A percentile compares a stretch with the other conserved stretches of the same genome.
phyloP scores from a whole-genome alignment of 2,888 invertebrate genomes.

The Eupithecia subumbrata region DNA sequence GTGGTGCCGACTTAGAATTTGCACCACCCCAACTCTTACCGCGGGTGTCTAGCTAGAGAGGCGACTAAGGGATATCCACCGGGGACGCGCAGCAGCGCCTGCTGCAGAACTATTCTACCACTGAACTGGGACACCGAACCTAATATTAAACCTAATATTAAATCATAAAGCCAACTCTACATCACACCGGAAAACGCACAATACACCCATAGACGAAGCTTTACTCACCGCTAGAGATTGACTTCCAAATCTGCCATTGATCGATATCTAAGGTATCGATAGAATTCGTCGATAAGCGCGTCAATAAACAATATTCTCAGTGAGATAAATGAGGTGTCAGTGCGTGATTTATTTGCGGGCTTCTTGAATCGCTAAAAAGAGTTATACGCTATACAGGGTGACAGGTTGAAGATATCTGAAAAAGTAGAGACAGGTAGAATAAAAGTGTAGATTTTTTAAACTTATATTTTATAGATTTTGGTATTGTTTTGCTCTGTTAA shows the following conservation, averaged over 20 bases:
- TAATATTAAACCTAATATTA: too few species aligned
- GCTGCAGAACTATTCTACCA: too few species aligned
- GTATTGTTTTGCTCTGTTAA: neutral
- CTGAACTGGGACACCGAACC: too few species aligned
- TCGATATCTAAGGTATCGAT: conserved; percentile 51
- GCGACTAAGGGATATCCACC: too few species aligned
- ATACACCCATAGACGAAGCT: neutral
- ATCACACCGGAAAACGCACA: neutral
- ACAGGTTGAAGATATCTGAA: neutral
- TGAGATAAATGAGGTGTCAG: conserved; percentile 76
- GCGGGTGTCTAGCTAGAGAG: too few species aligned
- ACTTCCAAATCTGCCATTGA: conserved; percentile 49
- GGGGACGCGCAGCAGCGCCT: too few species aligned
- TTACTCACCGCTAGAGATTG: conserved; percentile 43
- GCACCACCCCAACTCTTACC: too few species aligned
- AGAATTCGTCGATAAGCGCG: conserved; percentile 47
- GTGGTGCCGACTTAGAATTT: too few species aligned
- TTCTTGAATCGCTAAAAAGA: conserved; percentile 34
- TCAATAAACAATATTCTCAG: conserved; percentile 59
- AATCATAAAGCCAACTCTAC: neutral
- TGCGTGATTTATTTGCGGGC: conserved; percentile 70
- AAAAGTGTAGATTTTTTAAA: neutral
- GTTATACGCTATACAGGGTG: conserved; percentile 23
- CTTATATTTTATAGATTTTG: neutral
- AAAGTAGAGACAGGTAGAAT: neutral